These are phyloP conservation scores for Lordiphosa mommai DNA, from an alignment of 1,140 invertebrate genomes.

Conservation along the genomic window DNA sequence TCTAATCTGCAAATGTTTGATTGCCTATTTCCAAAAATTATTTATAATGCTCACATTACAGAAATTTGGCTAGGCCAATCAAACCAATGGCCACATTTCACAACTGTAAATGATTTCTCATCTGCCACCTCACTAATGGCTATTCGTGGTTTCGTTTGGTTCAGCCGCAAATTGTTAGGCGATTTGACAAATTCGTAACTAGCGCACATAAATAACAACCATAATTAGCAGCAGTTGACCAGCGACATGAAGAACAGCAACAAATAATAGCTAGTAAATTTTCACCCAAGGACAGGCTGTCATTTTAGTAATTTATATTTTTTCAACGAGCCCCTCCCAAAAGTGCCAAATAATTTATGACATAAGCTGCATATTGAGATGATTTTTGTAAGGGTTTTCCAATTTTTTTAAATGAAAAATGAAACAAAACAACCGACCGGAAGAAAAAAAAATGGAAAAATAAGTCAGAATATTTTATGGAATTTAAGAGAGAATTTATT, in stretches of 20 bases:
- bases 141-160: neutral
- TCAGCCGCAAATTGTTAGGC: constrained; percentile 30
- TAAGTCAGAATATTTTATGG: too few relatives aligned
- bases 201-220: constrained; percentile 40
- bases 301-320: constrained; percentile 13
- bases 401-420: too few relatives aligned
- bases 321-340: constrained; percentile 3
- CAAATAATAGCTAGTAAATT: neutral
- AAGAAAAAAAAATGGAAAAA: too few relatives aligned
- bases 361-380: constrained; percentile 5
- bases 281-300: constrained; percentile 19
- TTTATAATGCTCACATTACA: too few relatives aligned
- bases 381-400: too few relatives aligned
- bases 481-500: neutral
- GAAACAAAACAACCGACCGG: too few relatives aligned
- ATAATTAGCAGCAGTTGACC: constrained; percentile 43
- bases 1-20: too few relatives aligned
- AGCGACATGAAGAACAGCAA: neutral
- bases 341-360: constrained; percentile 38
- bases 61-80: neutral
- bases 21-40: too few relatives aligned
- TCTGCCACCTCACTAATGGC: constrained; percentile 20
- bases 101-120: neutral
- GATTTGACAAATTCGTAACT: constrained; percentile 37
- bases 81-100: neutral